Percentiles rank a stretch among this genome's conserved stretches.
Conservation (phyloP, 2,888 invertebrate genomes). For the Amphipyra berbera region DNA sequence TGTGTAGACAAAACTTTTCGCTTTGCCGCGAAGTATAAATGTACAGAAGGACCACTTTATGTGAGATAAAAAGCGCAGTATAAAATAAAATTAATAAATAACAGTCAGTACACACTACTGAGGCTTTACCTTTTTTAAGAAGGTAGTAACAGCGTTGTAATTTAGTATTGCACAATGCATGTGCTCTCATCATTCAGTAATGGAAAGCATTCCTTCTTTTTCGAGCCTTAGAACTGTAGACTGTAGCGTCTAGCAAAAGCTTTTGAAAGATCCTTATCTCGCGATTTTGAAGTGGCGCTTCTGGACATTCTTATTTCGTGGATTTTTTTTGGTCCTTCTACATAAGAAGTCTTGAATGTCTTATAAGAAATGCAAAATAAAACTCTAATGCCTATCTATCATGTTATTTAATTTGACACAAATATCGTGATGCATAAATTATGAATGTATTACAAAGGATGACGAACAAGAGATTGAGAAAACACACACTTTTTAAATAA, state of each 20-base stretch:
- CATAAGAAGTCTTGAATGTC: neutral
- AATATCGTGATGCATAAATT: neutral
- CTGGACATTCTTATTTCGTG: neutral
- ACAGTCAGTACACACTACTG: too few relatives aligned
- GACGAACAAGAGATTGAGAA: conserved; percentile 6
- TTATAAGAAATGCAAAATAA: too few relatives aligned
- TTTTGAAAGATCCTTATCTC: neutral
- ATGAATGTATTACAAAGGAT: conserved; percentile 12
- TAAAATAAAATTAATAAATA: neutral
- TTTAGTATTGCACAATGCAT: too few relatives aligned
- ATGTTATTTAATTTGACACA: neutral
- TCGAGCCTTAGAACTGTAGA: too few relatives aligned
- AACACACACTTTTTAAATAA: conserved; percentile 19
- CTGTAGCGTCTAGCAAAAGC: too few relatives aligned
- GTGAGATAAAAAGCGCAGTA: neutral
- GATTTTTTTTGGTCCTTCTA: neutral
- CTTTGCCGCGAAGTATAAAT: neutral
- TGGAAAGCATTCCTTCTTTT: too few relatives aligned
- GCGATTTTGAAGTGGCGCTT: neutral
- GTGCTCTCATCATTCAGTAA: too few relatives aligned
- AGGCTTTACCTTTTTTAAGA: too few relatives aligned
- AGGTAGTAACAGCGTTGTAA: too few relatives aligned
- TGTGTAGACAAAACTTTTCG: conserved; percentile 19
- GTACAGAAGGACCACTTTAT: conserved; percentile 14
- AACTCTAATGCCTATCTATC: too few relatives aligned